Conservation (phyloP, 2,888 invertebrate genomes). For the Tipula lateralis region DNA sequence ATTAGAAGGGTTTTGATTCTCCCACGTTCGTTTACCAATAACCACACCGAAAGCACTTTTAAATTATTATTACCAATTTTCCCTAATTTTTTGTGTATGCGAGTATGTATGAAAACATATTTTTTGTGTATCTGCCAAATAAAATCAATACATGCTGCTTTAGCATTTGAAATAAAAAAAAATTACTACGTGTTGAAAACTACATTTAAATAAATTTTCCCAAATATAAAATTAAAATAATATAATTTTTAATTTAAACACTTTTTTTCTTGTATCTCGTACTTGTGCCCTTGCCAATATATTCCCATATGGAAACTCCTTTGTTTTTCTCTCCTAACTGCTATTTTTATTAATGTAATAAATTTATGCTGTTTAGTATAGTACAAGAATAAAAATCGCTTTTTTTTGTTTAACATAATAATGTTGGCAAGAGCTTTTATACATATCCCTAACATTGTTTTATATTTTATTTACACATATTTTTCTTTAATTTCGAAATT, state of each 20-base stretch:
- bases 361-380: background rate
- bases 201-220: conserved; percentile 24
- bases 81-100: background rate
- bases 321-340: background rate
- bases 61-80: background rate
- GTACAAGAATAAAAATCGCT: background rate
- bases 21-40: background rate
- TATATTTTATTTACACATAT: background rate
- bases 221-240: conserved; percentile 24
- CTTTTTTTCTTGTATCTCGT: background rate
- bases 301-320: conserved; percentile 20
- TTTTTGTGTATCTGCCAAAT: background rate
- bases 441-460: background rate
- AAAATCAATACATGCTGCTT: conserved; percentile 9
- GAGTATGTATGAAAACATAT: background rate
- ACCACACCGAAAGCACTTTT: background rate
- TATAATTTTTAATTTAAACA: conserved; percentile 24
- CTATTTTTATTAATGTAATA: conserved; percentile 24
- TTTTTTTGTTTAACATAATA: conserved; percentile 15
- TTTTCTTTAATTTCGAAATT: too few relatives aligned
- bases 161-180: background rate
- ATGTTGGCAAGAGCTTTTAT: conserved; percentile 8
- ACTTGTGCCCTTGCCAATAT: background rate
- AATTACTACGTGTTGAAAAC: conserved; percentile 19
- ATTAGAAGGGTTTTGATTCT: background rate